Percentiles rank a stretch among this genome's conserved stretches.
phyloP scores from a whole-genome alignment of 2,888 invertebrate species.

The Hoplodrina ambigua region DNA sequence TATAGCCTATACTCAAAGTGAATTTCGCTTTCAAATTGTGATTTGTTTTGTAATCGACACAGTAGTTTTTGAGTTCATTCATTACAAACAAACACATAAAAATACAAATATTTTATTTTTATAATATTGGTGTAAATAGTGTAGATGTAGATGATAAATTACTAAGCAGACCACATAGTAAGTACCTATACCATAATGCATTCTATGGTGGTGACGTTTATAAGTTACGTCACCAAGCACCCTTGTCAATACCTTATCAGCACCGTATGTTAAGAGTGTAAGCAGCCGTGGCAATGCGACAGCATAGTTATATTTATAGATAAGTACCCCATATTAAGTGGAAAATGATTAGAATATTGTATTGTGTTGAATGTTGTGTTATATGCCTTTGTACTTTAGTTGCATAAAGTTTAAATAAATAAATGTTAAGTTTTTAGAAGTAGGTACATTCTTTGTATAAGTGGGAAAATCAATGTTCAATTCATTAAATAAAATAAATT shows the following conservation, averaged over 20 bases:
- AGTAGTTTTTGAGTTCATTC: too few relatives aligned
- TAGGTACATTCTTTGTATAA: background rate
- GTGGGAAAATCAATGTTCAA: background rate
- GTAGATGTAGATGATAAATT: too few relatives aligned
- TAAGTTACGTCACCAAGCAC: slow-evolving; percentile 36
- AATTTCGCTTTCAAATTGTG: too few relatives aligned
- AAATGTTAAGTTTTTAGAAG: background rate
- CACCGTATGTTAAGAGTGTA: slow-evolving; percentile 18
- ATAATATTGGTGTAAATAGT: too few relatives aligned
- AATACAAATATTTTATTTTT: too few relatives aligned
- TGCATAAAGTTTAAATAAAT: too few relatives aligned
- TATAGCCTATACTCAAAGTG: too few relatives aligned
- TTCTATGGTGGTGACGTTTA: slow-evolving; percentile 15
- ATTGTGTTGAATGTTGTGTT: too few relatives aligned
- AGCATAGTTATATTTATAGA: slow-evolving; percentile 21
- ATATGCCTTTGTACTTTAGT: too few relatives aligned
- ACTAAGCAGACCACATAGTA: too few relatives aligned
- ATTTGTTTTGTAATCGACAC: too few relatives aligned
- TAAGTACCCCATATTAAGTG: background rate
- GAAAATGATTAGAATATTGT: slow-evolving; percentile 6
- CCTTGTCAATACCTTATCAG: slow-evolving; percentile 54
- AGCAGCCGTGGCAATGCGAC: slow-evolving; percentile 47
- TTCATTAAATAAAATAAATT: background rate
- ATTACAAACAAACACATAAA: too few relatives aligned
- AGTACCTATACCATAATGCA: background rate